Evolutionary conservation across 1,140 invertebrate genomes (phyloP).

Genomic region (Macrotrachela quadricornifera): DNA sequence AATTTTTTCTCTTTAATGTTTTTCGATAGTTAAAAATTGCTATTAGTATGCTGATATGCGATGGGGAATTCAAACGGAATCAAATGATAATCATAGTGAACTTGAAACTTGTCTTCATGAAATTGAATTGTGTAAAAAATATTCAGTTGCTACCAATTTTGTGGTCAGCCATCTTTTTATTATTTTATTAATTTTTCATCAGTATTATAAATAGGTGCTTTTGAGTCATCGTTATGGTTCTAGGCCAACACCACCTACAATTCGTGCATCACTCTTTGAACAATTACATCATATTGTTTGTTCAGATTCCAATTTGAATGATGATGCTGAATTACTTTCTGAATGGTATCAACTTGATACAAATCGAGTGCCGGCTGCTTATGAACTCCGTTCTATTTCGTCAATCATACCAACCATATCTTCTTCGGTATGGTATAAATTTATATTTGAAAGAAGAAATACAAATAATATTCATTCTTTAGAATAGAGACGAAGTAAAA

Average conservation of each 20-base stretch:
- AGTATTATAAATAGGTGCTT: not conserved
- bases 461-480: too few relatives aligned
- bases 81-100: constrained; percentile 7
- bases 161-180: not conserved
- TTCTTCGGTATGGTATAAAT: too few relatives aligned
- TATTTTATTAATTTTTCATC: too few relatives aligned
- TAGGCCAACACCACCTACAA: constrained; percentile 34
- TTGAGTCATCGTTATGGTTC: constrained; percentile 27
- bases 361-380: constrained; percentile 18
- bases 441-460: too few relatives aligned
- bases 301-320: too few relatives aligned
- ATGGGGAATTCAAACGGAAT: constrained; percentile 12
- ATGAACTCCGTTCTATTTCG: constrained; percentile 13
- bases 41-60: constrained; percentile 8
- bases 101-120: constrained; percentile 7
- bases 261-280: not conserved
- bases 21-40: too few relatives aligned
- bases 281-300: too few relatives aligned
- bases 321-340: too few relatives aligned
- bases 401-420: too few relatives aligned
- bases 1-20: too few relatives aligned
- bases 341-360: too few relatives aligned
- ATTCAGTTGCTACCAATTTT: constrained; percentile 8
- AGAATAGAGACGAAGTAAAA: too few relatives aligned
- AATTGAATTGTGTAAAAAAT: constrained; percentile 8